Conservation (phyloP, 2,888 invertebrate genomes). For the Megamerina dolium region DNA sequence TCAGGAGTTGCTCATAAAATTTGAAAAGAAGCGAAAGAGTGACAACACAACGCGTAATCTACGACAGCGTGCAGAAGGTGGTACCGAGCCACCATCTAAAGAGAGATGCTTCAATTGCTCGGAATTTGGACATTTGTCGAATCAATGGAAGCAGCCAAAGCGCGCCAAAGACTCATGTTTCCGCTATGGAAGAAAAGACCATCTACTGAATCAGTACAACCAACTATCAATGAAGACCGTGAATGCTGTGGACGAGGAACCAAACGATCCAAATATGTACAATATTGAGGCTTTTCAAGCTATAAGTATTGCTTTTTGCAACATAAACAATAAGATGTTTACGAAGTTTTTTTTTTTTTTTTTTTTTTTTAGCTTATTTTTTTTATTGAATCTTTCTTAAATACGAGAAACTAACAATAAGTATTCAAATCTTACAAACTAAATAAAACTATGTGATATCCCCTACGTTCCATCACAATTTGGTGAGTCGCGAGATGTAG, state of each 20-base stretch:
- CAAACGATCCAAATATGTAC: not conserved
- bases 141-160: slow-evolving; percentile 2
- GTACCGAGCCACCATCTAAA: not conserved
- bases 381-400: too few relatives aligned
- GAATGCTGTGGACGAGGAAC: not conserved
- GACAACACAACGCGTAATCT: slow-evolving; percentile 1
- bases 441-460: too few relatives aligned
- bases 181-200: not conserved
- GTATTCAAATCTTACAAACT: too few relatives aligned
- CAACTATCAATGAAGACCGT: not conserved
- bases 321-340: too few relatives aligned
- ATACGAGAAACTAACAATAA: too few relatives aligned
- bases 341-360: too few relatives aligned
- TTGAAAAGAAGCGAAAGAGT: slow-evolving; percentile 7
- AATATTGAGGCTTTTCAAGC: slow-evolving; percentile 5
- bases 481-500: too few relatives aligned
- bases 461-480: too few relatives aligned
- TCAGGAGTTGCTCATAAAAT: slow-evolving; percentile 5
- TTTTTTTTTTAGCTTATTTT: too few relatives aligned
- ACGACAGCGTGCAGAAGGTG: not conserved
- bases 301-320: slow-evolving; percentile 13
- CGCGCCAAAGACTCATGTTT: too few relatives aligned
- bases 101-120: slow-evolving; percentile 15
- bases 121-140: slow-evolving; percentile 5
- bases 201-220: slow-evolving; percentile 4